phyloP scores from a whole-genome alignment of 2,113 vertebrate species.

The Colistium nudipinnis region DNA sequence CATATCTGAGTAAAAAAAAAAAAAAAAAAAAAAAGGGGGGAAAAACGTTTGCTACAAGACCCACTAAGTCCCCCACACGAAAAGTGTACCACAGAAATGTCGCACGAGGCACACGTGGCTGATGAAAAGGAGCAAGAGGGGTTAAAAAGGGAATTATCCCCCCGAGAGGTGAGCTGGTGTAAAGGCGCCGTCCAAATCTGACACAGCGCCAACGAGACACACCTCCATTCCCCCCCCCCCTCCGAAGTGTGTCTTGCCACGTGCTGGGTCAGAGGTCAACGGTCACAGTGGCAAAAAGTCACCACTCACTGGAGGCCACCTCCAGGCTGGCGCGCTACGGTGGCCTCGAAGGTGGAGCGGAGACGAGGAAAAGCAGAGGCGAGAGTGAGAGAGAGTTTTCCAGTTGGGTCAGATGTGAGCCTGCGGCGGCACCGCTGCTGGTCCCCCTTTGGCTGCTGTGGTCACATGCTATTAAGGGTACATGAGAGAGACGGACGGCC shows the following conservation, averaged over 20 bases:
- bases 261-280: constrained; percentile 41
- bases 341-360: constrained; percentile 23
- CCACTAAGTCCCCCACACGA: neutral
- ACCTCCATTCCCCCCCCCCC: neutral
- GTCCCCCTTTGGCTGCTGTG: constrained; percentile 61
- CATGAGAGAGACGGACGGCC: constrained; percentile 72
- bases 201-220: constrained; percentile 45
- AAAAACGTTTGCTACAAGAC: neutral
- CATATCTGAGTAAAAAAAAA: neutral
- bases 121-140: neutral
- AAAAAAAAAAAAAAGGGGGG: neutral
- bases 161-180: constrained; percentile 26
- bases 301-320: neutral
- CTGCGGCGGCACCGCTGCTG: constrained; percentile 51
- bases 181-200: constrained; percentile 23
- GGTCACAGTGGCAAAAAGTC: constrained; percentile 26
- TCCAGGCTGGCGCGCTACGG: neutral
- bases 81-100: neutral
- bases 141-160: constrained; percentile 46
- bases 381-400: constrained; percentile 57
- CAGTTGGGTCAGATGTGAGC: constrained; percentile 59
- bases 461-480: constrained; percentile 70
- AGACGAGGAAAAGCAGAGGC: constrained; percentile 10
- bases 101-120: neutral
- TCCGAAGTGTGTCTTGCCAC: neutral